Base-by-base conservation (phyloP, 2,888 invertebrate species). In the Tuta absoluta region DNA sequence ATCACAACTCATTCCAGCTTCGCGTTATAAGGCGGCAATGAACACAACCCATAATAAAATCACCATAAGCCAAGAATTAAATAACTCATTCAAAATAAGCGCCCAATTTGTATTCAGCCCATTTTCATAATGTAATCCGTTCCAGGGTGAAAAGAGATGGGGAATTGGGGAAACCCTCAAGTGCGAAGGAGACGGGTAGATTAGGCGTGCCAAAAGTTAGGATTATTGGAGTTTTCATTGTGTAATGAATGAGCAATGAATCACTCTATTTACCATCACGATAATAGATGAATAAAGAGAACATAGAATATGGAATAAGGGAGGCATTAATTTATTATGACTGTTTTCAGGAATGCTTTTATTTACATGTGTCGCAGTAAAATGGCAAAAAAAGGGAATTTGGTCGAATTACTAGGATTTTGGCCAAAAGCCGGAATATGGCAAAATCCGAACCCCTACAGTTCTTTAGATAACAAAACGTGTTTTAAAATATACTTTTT, bases 71-170 rank as follows among this genome's bases (percentile, higher is more conserved):
- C 74, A 75, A 56, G 78, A 82, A 81, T 83, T 86, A 84, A 86
- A 87, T 86, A 87, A 84, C 82, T 89, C 88, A 81, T 84, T 83
- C 86, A 85, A 89, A 86, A 88, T 88, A 87, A 89, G 80, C 78
- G 78, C 81, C 87, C 87, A 84, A 89, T 89, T 89, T 84, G 82
- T 90, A 90, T 89, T 87, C 89, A 80, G 77, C 74, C 72, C 74
- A 87, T 88, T 87, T 87, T 84, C 85, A 87, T 88, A 87, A 86
- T 86, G 84, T 82, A 74, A 73, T 71, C 69, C 63, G 71, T 69
- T 67, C 65, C 68, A 53, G 63, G 69, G 37, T 63, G 51, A 72
- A 80, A 61, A 66, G 76, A 66, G 80, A 80, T 23, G 66, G 69
- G 38, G 63, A 37, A 75, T 71, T 63, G 57, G 38, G 60, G n/a